Conservation (phyloP, 2,888 invertebrate genomes). For the Kryphioiulus occultus region DNA sequence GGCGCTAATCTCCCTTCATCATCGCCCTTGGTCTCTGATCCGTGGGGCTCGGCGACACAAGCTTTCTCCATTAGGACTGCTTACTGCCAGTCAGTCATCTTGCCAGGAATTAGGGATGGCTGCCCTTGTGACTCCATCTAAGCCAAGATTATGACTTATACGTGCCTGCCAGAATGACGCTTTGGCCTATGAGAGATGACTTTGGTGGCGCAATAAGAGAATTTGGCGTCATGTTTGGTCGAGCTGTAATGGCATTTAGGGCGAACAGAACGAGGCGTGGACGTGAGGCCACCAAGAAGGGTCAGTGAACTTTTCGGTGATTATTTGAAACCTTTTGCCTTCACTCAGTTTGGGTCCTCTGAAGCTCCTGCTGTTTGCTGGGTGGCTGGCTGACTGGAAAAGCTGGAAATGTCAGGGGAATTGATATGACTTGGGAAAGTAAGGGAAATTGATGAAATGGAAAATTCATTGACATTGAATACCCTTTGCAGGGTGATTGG, state of each 20-base stretch:
- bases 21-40: not conserved
- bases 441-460: no score
- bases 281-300: not conserved
- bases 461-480: no score
- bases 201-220: not conserved
- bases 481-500: no score
- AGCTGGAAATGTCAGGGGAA: no score
- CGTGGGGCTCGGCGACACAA: not conserved
- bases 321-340: no score
- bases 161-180: not conserved
- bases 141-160: not conserved
- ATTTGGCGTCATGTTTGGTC: not conserved
- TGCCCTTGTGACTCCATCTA: not conserved
- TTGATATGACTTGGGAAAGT: no score
- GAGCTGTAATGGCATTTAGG: not conserved
- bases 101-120: not conserved
- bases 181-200: not conserved
- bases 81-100: conserved; percentile 14
- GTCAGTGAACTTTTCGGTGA: not conserved
- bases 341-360: no score
- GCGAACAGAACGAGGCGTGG: not conserved
- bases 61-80: conserved; percentile 30
- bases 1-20: not conserved
- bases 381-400: no score
- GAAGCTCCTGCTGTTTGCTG: no score